Evolutionary conservation across 2,888 invertebrate genomes (phyloP).

Genomic region (Megaustenia siamemsis): DNA sequence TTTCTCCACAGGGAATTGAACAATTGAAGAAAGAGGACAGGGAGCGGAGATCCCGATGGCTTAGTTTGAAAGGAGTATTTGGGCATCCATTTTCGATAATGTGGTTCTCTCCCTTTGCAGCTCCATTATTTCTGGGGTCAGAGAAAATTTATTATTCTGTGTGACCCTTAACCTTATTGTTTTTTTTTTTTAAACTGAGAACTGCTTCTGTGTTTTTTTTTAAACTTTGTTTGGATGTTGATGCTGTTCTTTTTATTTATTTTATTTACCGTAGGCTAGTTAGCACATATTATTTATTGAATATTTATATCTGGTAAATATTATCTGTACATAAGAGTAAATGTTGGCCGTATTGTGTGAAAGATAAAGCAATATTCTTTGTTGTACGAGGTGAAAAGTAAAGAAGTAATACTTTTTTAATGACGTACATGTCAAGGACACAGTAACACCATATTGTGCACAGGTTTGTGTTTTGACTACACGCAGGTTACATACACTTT

Average conservation of each 20-base stretch:
- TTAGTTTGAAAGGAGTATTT: slow-evolving; percentile 97
- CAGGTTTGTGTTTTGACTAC: no score
- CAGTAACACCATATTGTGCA: no score
- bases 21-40: slow-evolving; percentile 97
- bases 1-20: slow-evolving; percentile 90
- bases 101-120: slow-evolving; percentile 95
- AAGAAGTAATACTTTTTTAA: no score
- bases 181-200: neutral
- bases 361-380: no score
- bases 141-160: slow-evolving; percentile 69
- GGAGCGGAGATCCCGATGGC: slow-evolving; percentile 95
- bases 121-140: slow-evolving; percentile 69
- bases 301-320: neutral
- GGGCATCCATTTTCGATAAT: slow-evolving; percentile 93
- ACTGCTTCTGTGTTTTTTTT: neutral
- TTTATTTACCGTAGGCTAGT: neutral
- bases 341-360: no score
- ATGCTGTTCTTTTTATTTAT: neutral
- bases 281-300: neutral
- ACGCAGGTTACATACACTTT: no score
- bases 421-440: no score
- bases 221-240: neutral
- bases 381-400: no score
- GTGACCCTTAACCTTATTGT: slow-evolving; percentile 44
- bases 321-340: no score